Evolutionary conservation across 2,888 invertebrate genomes (phyloP).

Genomic region (Acanthosepion esculentum): DNA sequence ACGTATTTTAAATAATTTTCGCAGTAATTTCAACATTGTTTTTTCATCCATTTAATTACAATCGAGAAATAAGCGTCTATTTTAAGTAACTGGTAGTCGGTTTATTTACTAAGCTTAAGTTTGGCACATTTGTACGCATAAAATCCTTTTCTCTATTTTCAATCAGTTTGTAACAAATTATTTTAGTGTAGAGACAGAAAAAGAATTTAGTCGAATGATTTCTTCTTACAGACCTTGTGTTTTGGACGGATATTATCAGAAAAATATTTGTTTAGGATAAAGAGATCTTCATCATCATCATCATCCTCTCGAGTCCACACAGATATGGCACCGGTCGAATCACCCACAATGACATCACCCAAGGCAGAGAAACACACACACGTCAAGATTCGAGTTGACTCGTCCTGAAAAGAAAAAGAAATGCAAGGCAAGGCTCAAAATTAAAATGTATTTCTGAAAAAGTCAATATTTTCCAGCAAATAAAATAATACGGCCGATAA

Average conservation of each 20-base stretch:
- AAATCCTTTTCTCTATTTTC: not conserved
- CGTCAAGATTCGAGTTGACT: slow-evolving; percentile 76
- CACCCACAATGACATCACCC: slow-evolving; percentile 93
- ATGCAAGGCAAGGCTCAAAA: not conserved
- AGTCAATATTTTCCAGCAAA: too few relatives aligned
- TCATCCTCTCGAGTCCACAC: slow-evolving; percentile 86
- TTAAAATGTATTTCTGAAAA: too few relatives aligned
- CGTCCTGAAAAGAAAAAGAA: slow-evolving; percentile 57
- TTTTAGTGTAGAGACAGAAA: too few relatives aligned
- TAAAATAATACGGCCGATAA: too few relatives aligned
- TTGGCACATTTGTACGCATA: too few relatives aligned
- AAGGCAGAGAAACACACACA: slow-evolving; percentile 90
- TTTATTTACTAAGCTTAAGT: too few relatives aligned
- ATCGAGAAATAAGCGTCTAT: too few relatives aligned
- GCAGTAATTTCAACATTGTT: too few relatives aligned
- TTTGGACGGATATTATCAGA: slow-evolving; percentile 46
- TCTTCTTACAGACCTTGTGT: slow-evolving; percentile 54
- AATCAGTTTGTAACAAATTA: not conserved
- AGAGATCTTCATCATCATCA: slow-evolving; percentile 85
- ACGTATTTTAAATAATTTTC: too few relatives aligned
- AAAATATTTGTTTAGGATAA: slow-evolving; percentile 71
- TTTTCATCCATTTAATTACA: too few relatives aligned
- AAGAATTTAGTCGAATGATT: too few relatives aligned
- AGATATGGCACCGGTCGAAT: slow-evolving; percentile 92
- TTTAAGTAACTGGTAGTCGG: too few relatives aligned